These are phyloP conservation scores for Nothobranchius kuhntae DNA, from an alignment of 2,113 vertebrate genomes.

Conservation along the genomic window DNA sequence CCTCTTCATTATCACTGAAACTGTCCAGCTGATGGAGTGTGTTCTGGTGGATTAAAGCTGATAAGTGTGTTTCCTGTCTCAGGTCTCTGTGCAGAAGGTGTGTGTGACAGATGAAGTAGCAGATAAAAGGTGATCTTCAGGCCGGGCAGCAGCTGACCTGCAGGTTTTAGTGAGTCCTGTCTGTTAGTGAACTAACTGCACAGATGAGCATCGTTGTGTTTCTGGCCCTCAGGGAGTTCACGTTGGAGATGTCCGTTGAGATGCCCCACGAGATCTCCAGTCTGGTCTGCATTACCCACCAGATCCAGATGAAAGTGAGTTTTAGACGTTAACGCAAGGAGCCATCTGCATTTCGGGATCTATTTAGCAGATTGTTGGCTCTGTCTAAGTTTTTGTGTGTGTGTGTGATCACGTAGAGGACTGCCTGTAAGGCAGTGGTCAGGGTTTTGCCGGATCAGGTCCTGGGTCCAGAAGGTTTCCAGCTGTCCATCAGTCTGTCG, in stretches of 20 bases:
- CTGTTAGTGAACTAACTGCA: no score
- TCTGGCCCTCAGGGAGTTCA: conserved; percentile 74
- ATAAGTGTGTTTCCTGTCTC: neutral
- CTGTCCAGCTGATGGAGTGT: no score
- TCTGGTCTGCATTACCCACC: conserved; percentile 77
- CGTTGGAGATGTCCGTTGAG: conserved; percentile 80
- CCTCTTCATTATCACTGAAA: no score
- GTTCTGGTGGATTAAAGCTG: no score
- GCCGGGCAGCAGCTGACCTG: no score
- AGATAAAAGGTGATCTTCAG: conserved; percentile 73
- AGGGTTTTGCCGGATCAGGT: conserved; percentile 76
- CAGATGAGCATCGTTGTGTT: neutral
- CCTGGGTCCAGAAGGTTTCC: conserved; percentile 79
- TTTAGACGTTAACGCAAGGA: rapidly evolving
- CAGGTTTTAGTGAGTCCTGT: no score
- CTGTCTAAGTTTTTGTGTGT: no score
- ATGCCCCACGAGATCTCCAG: conserved; percentile 81
- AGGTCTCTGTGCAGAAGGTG: conserved; percentile 82
- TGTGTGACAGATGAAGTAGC: conserved; percentile 73
- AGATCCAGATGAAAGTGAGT: conserved; percentile 82
- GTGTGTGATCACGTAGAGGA: conserved; percentile 68
- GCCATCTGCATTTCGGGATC: neutral
- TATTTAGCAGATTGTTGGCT: no score
- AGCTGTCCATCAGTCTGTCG: conserved; percentile 77
- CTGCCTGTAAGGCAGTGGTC: conserved; percentile 84